Evolutionary conservation across 2,113 vertebrate genomes (phyloP).

Genomic region (Sorex fumeus): DNA sequence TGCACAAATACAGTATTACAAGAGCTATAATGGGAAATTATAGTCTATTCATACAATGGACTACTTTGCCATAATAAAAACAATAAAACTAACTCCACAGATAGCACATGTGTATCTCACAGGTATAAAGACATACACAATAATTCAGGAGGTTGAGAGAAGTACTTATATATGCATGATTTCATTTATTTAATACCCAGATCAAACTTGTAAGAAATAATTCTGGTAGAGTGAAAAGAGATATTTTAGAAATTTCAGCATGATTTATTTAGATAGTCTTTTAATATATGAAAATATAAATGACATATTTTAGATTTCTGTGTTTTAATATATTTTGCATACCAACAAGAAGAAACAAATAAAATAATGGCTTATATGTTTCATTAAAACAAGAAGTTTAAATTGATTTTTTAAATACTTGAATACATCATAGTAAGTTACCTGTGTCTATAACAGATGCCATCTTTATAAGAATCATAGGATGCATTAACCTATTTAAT

Average conservation of each 20-base stretch:
- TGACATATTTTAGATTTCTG: not conserved
- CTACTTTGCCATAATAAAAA: not conserved
- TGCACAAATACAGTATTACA: not conserved
- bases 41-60: not conserved
- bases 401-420: not conserved
- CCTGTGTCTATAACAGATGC: not conserved
- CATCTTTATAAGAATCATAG: not conserved
- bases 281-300: not conserved
- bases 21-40: not conserved
- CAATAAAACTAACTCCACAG: not conserved
- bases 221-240: not conserved
- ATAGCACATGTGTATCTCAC: not conserved
- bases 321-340: not conserved
- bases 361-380: not conserved
- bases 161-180: not conserved
- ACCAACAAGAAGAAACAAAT: not conserved
- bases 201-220: not conserved
- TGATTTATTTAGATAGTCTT: not conserved
- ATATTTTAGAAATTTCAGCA: not conserved
- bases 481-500: not conserved
- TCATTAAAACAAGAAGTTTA: not conserved
- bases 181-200: not conserved
- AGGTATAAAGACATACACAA: not conserved
- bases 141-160: not conserved
- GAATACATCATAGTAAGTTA: not conserved